Evolutionary conservation across 2,797 vertebrate species (phyloP).

Genomic region (Apogon talboti): DNA sequence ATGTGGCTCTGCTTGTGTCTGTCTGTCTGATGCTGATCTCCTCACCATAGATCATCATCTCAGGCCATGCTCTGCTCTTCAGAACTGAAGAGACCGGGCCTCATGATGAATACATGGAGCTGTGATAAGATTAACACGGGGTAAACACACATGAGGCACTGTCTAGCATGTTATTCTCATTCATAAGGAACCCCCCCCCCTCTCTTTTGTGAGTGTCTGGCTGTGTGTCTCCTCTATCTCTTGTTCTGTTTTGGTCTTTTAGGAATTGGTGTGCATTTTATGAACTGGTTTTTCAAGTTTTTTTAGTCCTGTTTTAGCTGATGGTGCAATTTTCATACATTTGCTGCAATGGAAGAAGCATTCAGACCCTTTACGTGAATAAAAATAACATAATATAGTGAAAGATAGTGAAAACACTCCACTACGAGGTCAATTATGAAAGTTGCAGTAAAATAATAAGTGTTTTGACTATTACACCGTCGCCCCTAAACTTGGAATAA

Average conservation of each 20-base stretch:
- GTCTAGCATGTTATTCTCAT: slow-evolving; percentile 59
- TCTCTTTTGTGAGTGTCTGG: slow-evolving; percentile 45
- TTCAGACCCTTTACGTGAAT: no score
- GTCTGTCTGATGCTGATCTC: slow-evolving; percentile 37
- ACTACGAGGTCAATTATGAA: no score
- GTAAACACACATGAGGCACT: slow-evolving; percentile 52
- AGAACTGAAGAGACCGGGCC: slow-evolving; percentile 58
- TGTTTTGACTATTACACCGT: no score
- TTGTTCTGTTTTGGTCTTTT: not conserved
- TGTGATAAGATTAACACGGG: slow-evolving; percentile 72
- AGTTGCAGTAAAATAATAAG: no score
- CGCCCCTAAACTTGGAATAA: no score
- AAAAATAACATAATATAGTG: no score
- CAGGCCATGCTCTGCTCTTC: slow-evolving; percentile 43
- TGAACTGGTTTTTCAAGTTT: no score
- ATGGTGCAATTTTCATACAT: no score
- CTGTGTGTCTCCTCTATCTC: slow-evolving; percentile 39
- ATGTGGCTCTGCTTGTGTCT: slow-evolving; percentile 46
- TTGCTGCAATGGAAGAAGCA: no score
- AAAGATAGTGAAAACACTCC: no score
- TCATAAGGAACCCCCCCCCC: slow-evolving; percentile 55
- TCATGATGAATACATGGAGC: slow-evolving; percentile 68
- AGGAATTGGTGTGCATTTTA: no score
- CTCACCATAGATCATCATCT: slow-evolving; percentile 65
- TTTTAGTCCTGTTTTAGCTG: no score